Evolutionary conservation across 2,888 invertebrate species (phyloP), one percentile per base, ranked within the genome.

Genomic region (Drosophila hamatofila): DNA sequence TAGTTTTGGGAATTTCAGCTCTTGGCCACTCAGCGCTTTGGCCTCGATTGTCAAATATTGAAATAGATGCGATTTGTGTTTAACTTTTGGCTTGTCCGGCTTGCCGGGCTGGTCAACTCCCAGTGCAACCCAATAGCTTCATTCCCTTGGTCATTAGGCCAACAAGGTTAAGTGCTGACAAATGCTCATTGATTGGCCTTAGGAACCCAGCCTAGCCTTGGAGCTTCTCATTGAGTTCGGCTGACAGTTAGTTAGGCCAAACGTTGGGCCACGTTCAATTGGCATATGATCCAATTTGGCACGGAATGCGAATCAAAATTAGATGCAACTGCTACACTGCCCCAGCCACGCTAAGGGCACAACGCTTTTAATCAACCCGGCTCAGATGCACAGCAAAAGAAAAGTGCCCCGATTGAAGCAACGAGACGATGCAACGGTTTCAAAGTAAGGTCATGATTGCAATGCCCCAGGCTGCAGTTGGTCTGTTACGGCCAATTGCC

Each of bases 1-100:
- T 84, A 84, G 88, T 80, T 84, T 82, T 87, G 84, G 84, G 84
- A 87, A 80, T 87, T 82, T 61, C 52, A 16, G 71, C 68, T 65
- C 71, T 72, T 41, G 54, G 48, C 48, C 48, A 48, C 62, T 72
- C 58, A 65, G 74, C 37, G 27, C 52, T 62, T 63, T 69, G 62
- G 57, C 73, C 67, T 73, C 70, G 52, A 65, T 63, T 59, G 72
- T 63, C 78, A 63, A 71, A 49, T 54, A 46, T 52, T 57, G 63
- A 54, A 63, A 55, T 65, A 42, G 58, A 71, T 52, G 30, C 58
- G 72, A 37, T 33, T 57, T 71, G 65, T 62, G 48, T 65, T 65
- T 76, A 51, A 61, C 57, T 55, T 64, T 68, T 37, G 23, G 37
- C 48, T 44, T 39, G 58, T 23, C 39, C 51, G n/a, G 25, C 51